Evolutionary conservation across 2,888 invertebrate genomes (phyloP), one percentile per base, ranked within the genome.

Genomic region (Amorpha juglandis): DNA sequence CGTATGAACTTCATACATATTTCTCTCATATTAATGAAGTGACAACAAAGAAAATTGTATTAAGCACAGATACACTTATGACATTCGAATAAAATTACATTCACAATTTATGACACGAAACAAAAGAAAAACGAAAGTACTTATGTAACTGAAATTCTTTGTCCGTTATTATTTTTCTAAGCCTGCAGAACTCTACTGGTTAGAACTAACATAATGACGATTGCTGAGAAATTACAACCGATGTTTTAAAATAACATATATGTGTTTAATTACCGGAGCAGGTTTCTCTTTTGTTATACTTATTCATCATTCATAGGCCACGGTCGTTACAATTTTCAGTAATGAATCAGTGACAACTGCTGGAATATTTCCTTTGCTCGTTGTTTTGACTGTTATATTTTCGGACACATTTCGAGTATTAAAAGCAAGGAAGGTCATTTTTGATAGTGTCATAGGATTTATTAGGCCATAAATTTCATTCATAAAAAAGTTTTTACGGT

Each of bases 371-470:
- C 35, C 35, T 58, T 38, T 58, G 12, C 19, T 6, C 19, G 19
- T 19, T 58, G 38, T 58, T 35, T 55, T 58, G 38, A 58, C 42
- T 42, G 16, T n/a, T 42, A 19, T 58, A 58, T 58, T 58, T 58
- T 42, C 38, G 58, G 38, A 42, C 58, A 42, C 42, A 42, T 42
- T 42, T 58, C 42, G 6, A 42, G 19, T 58, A 58, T 38, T 55
- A 55, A 53, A 55, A 42, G 58, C 42, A 1, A 4, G 21, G 58
- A 58, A 58, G 58, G 58, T 58, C 42, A 58, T 58, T 58, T 58
- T 42, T 58, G 58, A 58, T 58, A 58, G 58, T 42, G 38, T 58
- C 58, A 58, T 58, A 42, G 58, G 42, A 58, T 58, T 58, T 58
- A 58, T 42, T 42, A 38, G 19, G 58, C 42, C 19, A 19, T 58